These are phyloP conservation scores for Potorous gilbertii DNA, from an alignment of 2,797 vertebrate genomes.

Conservation along the genomic window DNA sequence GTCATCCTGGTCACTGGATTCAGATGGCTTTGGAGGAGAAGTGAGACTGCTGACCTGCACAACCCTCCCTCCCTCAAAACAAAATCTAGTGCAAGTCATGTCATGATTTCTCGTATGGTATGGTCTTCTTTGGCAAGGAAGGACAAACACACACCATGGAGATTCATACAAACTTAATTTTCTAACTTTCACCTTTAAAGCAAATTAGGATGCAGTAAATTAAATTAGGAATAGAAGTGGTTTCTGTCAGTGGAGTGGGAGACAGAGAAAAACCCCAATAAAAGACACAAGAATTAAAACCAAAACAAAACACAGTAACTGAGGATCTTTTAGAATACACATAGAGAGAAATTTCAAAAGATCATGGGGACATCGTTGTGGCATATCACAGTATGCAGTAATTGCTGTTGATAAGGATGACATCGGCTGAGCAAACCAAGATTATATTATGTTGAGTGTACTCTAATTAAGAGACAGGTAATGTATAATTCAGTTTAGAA, in stretches of 20 bases:
- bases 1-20: too few relatives aligned
- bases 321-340: background rate
- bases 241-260: background rate
- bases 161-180: conserved; percentile 50
- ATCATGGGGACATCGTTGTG: background rate
- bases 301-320: background rate
- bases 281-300: background rate
- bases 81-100: too few relatives aligned
- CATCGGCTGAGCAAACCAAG: background rate
- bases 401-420: background rate
- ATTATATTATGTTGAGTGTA: background rate
- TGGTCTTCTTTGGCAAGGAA: too few relatives aligned
- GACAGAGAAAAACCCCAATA: background rate
- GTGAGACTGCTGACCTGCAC: too few relatives aligned
- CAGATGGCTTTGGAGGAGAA: too few relatives aligned
- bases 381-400: background rate
- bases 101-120: too few relatives aligned
- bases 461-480: background rate
- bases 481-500: background rate
- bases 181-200: conserved; percentile 40
- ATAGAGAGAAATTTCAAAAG: background rate
- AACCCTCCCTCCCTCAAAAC: too few relatives aligned
- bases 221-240: conserved; percentile 4
- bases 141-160: background rate
- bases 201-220: conserved; percentile 16